These are phyloP conservation scores for Seriola aureovittata DNA, from an alignment of 2,113 vertebrate genomes.

Conservation along the genomic window DNA sequence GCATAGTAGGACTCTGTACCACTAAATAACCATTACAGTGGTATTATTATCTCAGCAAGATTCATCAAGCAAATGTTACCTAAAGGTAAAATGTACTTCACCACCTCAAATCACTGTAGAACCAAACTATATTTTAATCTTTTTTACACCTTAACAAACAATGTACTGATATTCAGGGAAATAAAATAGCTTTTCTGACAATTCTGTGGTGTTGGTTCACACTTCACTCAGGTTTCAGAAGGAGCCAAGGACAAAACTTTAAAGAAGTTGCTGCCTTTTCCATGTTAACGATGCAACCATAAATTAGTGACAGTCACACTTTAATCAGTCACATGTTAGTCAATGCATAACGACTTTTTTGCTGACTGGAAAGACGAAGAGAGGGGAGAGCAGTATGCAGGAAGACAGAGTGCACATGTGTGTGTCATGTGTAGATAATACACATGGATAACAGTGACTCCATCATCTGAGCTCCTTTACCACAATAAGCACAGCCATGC, in stretches of 20 bases:
- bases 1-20: constrained; percentile 15
- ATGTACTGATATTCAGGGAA: too few species aligned
- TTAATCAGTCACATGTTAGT: constrained; percentile 7
- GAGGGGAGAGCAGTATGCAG: neutral
- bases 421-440: constrained; percentile 65
- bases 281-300: neutral
- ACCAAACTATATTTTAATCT: too few species aligned
- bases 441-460: constrained; percentile 28
- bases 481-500: constrained; percentile 14
- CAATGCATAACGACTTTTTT: constrained; percentile 1
- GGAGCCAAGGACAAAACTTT: neutral
- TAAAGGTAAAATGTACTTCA: too few species aligned
- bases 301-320: constrained; percentile 45
- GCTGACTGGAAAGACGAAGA: constrained; percentile 37
- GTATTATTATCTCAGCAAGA: neutral
- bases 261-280: neutral
- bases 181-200: neutral
- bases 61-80: neutral
- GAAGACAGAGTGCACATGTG: constrained; percentile 26
- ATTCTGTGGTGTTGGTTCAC: neutral
- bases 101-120: too few species aligned
- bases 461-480: constrained; percentile 46
- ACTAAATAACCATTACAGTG: constrained; percentile 14
- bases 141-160: too few species aligned
- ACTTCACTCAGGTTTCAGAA: neutral